Conservation (phyloP, 2,113 vertebrate genomes). For the Stictonetta naevosa region DNA sequence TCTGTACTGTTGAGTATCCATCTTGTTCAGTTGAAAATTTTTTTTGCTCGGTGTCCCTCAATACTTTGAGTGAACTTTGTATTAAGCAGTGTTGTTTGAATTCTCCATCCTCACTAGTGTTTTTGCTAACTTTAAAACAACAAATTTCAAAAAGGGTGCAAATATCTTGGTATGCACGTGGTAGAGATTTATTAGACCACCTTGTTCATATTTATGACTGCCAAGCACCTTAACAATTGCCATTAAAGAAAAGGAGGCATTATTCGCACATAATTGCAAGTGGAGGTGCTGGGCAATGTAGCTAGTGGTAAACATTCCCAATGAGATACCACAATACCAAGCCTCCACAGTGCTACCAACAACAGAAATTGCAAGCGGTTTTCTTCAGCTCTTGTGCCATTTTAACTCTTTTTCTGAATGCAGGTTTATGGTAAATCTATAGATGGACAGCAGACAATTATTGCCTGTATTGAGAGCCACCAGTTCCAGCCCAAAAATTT, state of each 20-base stretch:
- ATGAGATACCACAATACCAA: not conserved
- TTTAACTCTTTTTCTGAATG: conserved; percentile 50
- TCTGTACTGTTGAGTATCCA: conserved; percentile 89
- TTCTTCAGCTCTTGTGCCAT: not conserved
- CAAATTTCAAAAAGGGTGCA: not conserved
- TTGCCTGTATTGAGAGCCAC: conserved; percentile 95
- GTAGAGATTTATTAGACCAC: not conserved
- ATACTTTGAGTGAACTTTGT: not conserved
- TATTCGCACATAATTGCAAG: not conserved
- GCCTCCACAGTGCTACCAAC: not conserved
- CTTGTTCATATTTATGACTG: not conserved
- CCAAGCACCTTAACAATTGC: not conserved
- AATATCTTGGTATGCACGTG: not conserved
- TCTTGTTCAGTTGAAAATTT: not conserved
- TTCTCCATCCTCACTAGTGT: not conserved
- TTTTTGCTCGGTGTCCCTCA: not conserved
- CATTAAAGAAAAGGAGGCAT: not conserved
- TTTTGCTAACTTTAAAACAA: not conserved
- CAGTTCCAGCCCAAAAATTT: conserved; percentile 98
- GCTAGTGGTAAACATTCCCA: not conserved
- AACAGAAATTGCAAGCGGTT: not conserved
- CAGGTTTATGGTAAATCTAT: conserved; percentile 97
- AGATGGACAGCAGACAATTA: conserved; percentile 96
- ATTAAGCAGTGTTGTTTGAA: not conserved
- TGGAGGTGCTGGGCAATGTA: not conserved